Conservation (phyloP, 2,113 vertebrate species). For the Heptranchias perlo region DNA sequence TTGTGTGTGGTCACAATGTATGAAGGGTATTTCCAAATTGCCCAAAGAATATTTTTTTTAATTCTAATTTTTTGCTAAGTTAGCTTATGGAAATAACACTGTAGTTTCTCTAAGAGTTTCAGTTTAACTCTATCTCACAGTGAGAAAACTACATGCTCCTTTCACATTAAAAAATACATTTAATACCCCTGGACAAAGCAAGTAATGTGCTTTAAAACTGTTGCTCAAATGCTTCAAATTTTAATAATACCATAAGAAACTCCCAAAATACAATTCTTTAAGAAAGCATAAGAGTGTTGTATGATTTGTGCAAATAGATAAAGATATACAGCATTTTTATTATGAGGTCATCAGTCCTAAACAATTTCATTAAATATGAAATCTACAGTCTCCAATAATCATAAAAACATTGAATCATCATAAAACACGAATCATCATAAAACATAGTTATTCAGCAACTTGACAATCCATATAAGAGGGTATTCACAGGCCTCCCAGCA, state of each 20-base stretch:
- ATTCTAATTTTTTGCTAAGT: background rate
- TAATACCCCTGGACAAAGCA: background rate
- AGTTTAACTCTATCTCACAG: background rate
- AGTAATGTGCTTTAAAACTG: background rate
- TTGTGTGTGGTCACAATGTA: background rate
- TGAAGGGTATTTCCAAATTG: background rate
- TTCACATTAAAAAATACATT: background rate
- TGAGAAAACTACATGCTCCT: background rate
- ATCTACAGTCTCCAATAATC: background rate
- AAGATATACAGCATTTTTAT: background rate
- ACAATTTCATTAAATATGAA: background rate
- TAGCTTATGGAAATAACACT: background rate
- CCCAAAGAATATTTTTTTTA: background rate
- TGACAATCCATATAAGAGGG: background rate
- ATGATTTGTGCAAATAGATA: background rate
- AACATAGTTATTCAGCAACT: background rate
- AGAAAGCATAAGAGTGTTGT: background rate
- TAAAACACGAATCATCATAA: background rate
- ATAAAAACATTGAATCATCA: background rate
- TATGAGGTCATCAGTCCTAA: background rate
- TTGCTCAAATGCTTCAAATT: background rate
- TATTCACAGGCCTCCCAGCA: no score
- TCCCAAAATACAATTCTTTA: background rate
- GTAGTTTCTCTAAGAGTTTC: background rate
- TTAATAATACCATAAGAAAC: background rate